Base-by-base conservation (phyloP, 2,113 vertebrate species). In the Tragelaphus imberbis region DNA sequence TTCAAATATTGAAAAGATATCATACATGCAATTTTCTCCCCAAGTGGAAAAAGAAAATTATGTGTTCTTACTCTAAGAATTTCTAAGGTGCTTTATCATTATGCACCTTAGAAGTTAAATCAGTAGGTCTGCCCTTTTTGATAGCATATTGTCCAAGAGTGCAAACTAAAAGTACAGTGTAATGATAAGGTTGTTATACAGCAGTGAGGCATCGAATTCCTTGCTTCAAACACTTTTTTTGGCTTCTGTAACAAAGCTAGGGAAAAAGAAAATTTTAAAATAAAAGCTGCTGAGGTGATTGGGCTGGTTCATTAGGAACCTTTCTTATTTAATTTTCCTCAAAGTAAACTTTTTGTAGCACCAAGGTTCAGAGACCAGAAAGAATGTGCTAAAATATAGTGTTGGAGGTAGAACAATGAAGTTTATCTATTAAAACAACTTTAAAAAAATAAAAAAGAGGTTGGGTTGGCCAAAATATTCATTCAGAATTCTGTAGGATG, bases 281-380 rank as follows among this genome's bases (percentile, higher is more conserved):
- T 49, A 28, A 92, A 88, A 90, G 9, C 9, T 40, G 0, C 21
- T 51, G 13, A 92, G 19, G 13, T 44, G 12, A 14, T 33, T 53
- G 16, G 17, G 5, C 25, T 84, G 61, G 5, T 1, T 55, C 77
- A 5, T 71, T 33, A 58, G 15, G 15, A 71, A 89, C 1, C 3
- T 75, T 77, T 51, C 11, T 11, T 81, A n/a, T 75, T 75, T 92
- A 89, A 36, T 55, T 95, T 2, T 85, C 36, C 80, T 95, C 30
- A 23, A 61, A 58, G 27, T 49, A 47, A 23, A 19, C 36, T 40
- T 63, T 75, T 51, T 80, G 3, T 47, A 84, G 44, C 2, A 49
- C 40, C 61, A 56, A 93, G n/a, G 2, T 96, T 91, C 36, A 89
- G 91, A 91, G 33, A 63, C 23, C 16, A 71, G 61, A 79, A 71